A percentile compares a stretch with the other conserved stretches of the same genome.
Conservation (phyloP, 2,888 invertebrate species). For the Cerceris ruficornis region DNA sequence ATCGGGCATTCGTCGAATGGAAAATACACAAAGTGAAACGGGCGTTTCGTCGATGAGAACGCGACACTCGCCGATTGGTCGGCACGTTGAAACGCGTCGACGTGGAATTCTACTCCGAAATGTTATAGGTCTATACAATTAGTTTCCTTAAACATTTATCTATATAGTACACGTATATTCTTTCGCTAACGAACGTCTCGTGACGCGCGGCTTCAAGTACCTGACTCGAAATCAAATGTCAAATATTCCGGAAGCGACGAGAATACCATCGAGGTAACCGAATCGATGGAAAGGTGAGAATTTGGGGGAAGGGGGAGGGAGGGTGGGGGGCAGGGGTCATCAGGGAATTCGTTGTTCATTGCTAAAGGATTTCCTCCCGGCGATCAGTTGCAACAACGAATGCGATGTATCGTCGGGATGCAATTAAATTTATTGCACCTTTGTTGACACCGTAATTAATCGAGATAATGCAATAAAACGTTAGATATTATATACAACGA, state of each 20-base stretch:
- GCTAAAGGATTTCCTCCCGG: background rate
- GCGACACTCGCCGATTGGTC: background rate
- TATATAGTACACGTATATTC: conserved; percentile 57
- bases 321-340: background rate
- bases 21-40: too few relatives aligned
- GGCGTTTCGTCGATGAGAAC: background rate
- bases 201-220: conserved; percentile 34
- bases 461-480: too few relatives aligned
- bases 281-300: background rate
- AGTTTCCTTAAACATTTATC: conserved; percentile 57
- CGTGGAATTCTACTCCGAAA: conserved; percentile 41
- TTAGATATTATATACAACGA: background rate
- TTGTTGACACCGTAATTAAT: too few relatives aligned
- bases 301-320: background rate
- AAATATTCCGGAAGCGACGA: conserved; percentile 8
- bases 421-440: too few relatives aligned
- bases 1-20: background rate
- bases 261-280: background rate
- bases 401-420: too few relatives aligned
- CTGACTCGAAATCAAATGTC: conserved; percentile 31
- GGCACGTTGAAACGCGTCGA: background rate
- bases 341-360: conserved; percentile 5
- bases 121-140: conserved; percentile 39
- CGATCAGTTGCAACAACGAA: too few relatives aligned
- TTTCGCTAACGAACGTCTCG: conserved; percentile 38